Percentiles rank a stretch among this genome's conserved stretches.
These are phyloP conservation scores for Capreolus pygargus DNA, from an alignment of 2,113 vertebrate species.

Conservation along the genomic window DNA sequence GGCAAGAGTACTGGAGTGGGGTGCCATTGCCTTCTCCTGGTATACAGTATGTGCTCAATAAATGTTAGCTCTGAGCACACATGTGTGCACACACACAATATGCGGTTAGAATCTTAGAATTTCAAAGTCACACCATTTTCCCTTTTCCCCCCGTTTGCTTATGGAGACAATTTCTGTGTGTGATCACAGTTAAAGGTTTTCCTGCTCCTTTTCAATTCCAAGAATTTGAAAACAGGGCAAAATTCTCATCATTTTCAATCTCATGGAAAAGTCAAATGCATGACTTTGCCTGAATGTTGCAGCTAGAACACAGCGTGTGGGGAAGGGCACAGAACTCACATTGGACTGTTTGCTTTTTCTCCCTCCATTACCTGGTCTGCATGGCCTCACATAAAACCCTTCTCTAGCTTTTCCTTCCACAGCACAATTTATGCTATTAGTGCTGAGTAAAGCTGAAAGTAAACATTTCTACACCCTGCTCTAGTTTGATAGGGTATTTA, in stretches of 20 bases:
- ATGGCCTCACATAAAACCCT: neutral
- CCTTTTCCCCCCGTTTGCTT: neutral
- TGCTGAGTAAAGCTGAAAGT: neutral
- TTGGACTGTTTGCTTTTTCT: neutral
- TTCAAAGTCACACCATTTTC: neutral
- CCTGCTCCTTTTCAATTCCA: neutral
- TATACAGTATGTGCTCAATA: neutral
- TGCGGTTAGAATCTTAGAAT: neutral
- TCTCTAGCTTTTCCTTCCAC: slow-evolving; percentile 2
- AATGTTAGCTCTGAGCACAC: neutral
- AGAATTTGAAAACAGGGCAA: neutral
- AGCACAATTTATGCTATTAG: neutral
- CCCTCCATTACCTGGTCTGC: neutral
- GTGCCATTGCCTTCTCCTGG: neutral
- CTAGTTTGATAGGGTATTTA: slow-evolving; percentile 23
- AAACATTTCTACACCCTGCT: slow-evolving; percentile 22
- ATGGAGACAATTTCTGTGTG: neutral
- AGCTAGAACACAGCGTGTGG: neutral
- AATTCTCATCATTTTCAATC: neutral
- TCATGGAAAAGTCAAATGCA: neutral
- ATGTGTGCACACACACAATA: neutral
- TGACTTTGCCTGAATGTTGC: neutral
- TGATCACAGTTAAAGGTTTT: neutral
- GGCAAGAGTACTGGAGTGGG: no score
- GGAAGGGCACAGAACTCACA: neutral